phyloP scores from a whole-genome alignment of 2,113 vertebrate genomes.

The Quiscalus mexicanus region DNA sequence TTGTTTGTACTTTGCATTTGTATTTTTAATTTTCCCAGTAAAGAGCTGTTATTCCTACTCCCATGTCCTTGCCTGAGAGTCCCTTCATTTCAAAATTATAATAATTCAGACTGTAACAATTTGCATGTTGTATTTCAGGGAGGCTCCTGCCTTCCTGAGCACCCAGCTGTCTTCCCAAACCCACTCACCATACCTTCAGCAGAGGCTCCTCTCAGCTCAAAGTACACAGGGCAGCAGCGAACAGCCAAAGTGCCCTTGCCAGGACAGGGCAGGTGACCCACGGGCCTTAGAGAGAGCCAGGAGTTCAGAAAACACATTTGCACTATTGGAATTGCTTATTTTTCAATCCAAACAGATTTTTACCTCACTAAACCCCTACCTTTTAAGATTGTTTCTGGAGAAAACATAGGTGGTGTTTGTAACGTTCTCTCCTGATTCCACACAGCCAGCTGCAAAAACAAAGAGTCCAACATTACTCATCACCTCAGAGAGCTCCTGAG shows the following conservation, averaged over 20 bases:
- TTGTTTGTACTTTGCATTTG: too few relatives aligned
- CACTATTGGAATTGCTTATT: rapidly evolving
- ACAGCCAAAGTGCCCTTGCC: slow-evolving; percentile 94
- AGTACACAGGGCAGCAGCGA: slow-evolving; percentile 94
- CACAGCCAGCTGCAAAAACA: slow-evolving; percentile 87
- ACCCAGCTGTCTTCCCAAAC: too few relatives aligned
- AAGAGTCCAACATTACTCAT: background rate
- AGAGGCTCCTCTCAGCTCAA: slow-evolving; percentile 81
- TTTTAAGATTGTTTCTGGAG: slow-evolving; percentile 91
- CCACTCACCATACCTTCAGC: slow-evolving; percentile 73
- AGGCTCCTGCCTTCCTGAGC: background rate
- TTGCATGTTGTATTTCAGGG: background rate
- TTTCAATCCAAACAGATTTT: background rate
- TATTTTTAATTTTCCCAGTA: too few relatives aligned
- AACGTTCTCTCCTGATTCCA: slow-evolving; percentile 93
- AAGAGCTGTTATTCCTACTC: background rate
- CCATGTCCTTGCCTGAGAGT: background rate
- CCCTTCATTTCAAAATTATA: background rate
- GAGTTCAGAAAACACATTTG: background rate
- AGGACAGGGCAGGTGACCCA: slow-evolving; percentile 93
- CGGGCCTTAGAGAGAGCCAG: slow-evolving; percentile 75
- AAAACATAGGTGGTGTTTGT: slow-evolving; percentile 95
- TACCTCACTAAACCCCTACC: slow-evolving; percentile 70
- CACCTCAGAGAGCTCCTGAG: background rate
- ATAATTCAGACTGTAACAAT: background rate